These are phyloP conservation scores for Drosophila gaucha DNA, from an alignment of 2,888 invertebrate species.

Conservation along the genomic window DNA sequence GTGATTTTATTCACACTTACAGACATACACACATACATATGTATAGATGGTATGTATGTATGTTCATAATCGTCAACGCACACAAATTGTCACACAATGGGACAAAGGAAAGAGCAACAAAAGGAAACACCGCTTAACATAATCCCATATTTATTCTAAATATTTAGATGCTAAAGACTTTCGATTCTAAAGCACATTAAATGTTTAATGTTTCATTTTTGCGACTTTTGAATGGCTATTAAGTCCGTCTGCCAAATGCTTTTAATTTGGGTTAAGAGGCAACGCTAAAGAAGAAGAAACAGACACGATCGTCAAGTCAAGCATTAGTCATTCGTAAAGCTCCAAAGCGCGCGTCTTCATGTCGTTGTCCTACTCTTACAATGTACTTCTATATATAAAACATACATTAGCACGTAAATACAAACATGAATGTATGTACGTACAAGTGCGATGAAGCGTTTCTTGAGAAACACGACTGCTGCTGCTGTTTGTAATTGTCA, in stretches of 20 bases:
- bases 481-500: constrained; percentile 25
- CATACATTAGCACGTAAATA: too few species aligned
- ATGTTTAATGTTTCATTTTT: not conserved
- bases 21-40: not conserved
- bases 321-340: constrained; percentile 40
- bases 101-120: constrained; percentile 11
- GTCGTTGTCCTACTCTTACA: not conserved
- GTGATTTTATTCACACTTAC: constrained; percentile 45
- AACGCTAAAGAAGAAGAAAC: not conserved
- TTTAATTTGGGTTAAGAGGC: constrained; percentile 64
- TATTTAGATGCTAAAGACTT: constrained; percentile 30
- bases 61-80: constrained; percentile 42
- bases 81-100: constrained; percentile 39
- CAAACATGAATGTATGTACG: not conserved
- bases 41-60: not conserved
- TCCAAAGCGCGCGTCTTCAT: constrained; percentile 8
- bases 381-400: not conserved
- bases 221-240: constrained; percentile 8
- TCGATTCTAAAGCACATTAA: constrained; percentile 14
- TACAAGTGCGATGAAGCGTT: constrained; percentile 40
- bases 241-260: constrained; percentile 26
- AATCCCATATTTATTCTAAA: constrained; percentile 29
- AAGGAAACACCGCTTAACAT: constrained; percentile 16
- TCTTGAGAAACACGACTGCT: constrained; percentile 18
- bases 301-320: constrained; percentile 30